Evolutionary conservation across 2,888 invertebrate species (phyloP).

Genomic region (Mechanitis messenoides): DNA sequence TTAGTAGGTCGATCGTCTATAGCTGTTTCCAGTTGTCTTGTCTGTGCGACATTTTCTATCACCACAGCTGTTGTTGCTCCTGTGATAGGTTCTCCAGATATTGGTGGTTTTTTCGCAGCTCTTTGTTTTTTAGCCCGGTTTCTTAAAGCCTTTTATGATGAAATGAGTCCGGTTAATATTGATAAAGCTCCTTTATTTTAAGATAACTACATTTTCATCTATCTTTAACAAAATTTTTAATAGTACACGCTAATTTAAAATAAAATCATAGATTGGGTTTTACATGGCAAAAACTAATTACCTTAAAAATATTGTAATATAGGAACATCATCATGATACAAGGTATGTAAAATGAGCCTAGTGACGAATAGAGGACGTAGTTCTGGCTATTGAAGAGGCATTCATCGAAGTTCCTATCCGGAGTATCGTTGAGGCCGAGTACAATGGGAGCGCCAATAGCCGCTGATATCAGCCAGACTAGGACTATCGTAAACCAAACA

Average conservation of each 20-base stretch:
- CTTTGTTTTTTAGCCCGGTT: slow-evolving; percentile 89
- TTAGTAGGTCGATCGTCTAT: slow-evolving; percentile 90
- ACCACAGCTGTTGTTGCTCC: slow-evolving; percentile 86
- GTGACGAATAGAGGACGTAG: slow-evolving; percentile 97
- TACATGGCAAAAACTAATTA: slow-evolving; percentile 54
- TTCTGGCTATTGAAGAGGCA: slow-evolving; percentile 98
- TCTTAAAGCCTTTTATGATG: slow-evolving; percentile 82
- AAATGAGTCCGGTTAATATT: too few relatives aligned
- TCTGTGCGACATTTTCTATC: slow-evolving; percentile 92
- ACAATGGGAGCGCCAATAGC: slow-evolving; percentile 98
- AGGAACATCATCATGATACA: slow-evolving; percentile 98
- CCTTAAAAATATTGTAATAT: slow-evolving; percentile 98
- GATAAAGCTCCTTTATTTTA: too few relatives aligned
- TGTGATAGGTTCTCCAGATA: slow-evolving; percentile 82
- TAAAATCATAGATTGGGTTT: too few relatives aligned
- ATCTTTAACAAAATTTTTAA: slow-evolving; percentile 4
- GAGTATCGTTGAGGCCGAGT: slow-evolving; percentile 95
- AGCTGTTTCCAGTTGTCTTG: slow-evolving; percentile 86
- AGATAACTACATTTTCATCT: background rate
- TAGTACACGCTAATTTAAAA: too few relatives aligned
- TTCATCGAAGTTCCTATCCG: slow-evolving; percentile 85
- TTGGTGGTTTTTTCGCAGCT: slow-evolving; percentile 86
- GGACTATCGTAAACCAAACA: slow-evolving; percentile 94
- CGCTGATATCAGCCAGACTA: slow-evolving; percentile 94
- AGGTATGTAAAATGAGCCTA: slow-evolving; percentile 99